phyloP scores from a whole-genome alignment of 2,797 vertebrate species.

The Toxotes lorentzi region DNA sequence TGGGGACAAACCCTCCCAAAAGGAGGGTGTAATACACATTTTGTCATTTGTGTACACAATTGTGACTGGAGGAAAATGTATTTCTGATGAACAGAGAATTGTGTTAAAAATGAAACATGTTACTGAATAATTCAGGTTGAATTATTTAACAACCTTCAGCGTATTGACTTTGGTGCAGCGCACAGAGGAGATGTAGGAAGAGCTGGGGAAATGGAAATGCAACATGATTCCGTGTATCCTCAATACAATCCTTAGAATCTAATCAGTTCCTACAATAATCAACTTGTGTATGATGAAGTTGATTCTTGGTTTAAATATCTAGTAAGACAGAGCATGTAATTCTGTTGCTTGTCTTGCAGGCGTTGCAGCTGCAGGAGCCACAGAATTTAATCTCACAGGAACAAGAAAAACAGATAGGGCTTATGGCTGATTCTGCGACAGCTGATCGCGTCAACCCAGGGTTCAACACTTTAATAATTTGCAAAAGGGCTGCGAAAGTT shows the following conservation, averaged over 20 bases:
- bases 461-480: constrained; percentile 55
- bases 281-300: constrained; percentile 16
- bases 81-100: constrained; percentile 52
- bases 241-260: constrained; percentile 25
- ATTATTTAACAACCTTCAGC: constrained; percentile 69
- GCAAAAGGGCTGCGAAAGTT: constrained; percentile 27
- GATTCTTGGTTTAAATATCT: constrained; percentile 47
- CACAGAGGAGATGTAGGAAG: constrained; percentile 13
- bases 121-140: constrained; percentile 68
- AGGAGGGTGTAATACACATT: constrained; percentile 5
- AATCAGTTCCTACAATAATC: constrained; percentile 48
- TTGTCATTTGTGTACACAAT: constrained; percentile 6
- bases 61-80: constrained; percentile 25
- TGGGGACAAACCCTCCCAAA: background rate
- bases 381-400: constrained; percentile 66
- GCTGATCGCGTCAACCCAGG: constrained; percentile 30
- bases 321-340: background rate
- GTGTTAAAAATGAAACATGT: constrained; percentile 61
- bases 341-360: constrained; percentile 29
- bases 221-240: constrained; percentile 46
- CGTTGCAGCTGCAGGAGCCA: constrained; percentile 4
- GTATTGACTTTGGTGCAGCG: constrained; percentile 52
- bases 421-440: constrained; percentile 51
- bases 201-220: constrained; percentile 53
- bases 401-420: constrained; percentile 48